Evolutionary conservation across 2,797 vertebrate species (phyloP).

Genomic region (Garrulus glandarius): DNA sequence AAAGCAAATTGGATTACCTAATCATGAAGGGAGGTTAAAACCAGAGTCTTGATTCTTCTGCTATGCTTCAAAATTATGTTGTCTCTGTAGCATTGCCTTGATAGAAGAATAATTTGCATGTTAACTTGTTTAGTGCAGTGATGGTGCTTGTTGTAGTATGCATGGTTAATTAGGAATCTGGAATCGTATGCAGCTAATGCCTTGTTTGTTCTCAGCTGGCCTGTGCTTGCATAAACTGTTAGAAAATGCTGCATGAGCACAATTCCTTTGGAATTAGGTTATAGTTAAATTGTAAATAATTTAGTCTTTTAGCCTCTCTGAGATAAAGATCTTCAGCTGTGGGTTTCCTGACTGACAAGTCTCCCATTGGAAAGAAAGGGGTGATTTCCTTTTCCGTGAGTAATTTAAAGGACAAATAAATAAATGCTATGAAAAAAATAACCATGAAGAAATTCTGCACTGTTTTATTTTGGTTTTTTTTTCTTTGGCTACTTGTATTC

Average conservation of each 20-base stretch:
- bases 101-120: constrained; percentile 3
- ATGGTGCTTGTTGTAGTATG: background rate
- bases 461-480: background rate
- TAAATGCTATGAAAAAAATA: background rate
- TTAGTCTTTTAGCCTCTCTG: background rate
- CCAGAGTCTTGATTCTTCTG: background rate
- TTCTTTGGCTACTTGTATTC: background rate
- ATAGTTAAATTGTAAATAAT: constrained; percentile 4
- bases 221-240: background rate
- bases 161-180: constrained; percentile 8
- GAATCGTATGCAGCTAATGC: background rate
- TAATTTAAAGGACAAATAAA: background rate
- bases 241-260: background rate
- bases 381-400: background rate
- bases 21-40: background rate
- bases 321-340: background rate
- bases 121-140: background rate
- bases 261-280: constrained; percentile 2
- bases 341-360: background rate
- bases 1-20: background rate
- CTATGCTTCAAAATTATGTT: background rate
- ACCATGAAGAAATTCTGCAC: background rate
- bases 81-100: background rate
- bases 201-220: constrained; percentile 36
- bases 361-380: background rate